A percentile compares a stretch with the other conserved stretches of the same genome.
phyloP scores from a whole-genome alignment of 2,797 vertebrate genomes.

The Simalia tracyae region DNA sequence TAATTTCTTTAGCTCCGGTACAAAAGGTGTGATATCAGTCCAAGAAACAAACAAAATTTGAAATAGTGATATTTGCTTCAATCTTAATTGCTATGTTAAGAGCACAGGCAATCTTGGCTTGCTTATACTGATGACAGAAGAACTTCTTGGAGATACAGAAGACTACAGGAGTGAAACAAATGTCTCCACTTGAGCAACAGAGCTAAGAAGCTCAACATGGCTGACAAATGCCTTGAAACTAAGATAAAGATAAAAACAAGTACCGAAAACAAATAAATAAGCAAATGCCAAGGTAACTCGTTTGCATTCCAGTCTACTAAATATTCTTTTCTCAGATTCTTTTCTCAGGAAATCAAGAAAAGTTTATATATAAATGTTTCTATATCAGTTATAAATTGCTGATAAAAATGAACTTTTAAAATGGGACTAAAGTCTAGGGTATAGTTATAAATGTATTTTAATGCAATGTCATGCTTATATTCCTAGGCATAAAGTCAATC shows the following conservation, averaged over 20 bases:
- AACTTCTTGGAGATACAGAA: neutral
- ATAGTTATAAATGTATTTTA: neutral
- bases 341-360: neutral
- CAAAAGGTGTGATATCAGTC: neutral
- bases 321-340: neutral
- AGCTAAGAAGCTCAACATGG: slow-evolving; percentile 21
- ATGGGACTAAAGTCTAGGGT: neutral
- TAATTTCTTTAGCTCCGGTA: neutral
- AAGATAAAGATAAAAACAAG: slow-evolving; percentile 36
- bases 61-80: neutral
- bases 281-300: neutral
- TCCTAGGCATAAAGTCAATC: neutral
- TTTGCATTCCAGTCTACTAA: neutral
- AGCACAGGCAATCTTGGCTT: neutral
- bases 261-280: slow-evolving; percentile 17
- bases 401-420: neutral
- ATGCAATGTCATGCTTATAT: neutral
- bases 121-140: neutral
- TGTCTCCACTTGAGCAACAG: neutral
- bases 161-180: neutral
- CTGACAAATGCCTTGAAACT: slow-evolving; percentile 46
- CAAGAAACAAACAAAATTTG: neutral
- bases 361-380: neutral
- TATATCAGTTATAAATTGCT: neutral
- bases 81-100: neutral